Evolutionary conservation across 2,888 invertebrate genomes (phyloP), one percentile per base, ranked within the genome.

Genomic region (Oeneis ivallda): DNA sequence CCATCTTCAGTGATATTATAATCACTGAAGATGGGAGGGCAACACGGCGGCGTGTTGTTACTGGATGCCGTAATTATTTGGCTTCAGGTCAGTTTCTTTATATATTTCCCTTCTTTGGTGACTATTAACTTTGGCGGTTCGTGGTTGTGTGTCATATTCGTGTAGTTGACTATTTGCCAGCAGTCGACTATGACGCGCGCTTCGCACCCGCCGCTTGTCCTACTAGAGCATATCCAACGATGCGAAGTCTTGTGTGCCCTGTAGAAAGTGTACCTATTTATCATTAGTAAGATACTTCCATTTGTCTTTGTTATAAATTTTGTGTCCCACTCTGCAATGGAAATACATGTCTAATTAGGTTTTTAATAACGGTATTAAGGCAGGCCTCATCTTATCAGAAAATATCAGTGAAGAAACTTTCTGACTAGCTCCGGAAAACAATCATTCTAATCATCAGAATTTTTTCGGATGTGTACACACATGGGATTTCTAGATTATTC

Each of bases 61-160:
- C n/a, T n/a, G 37, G 9, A 37, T 11, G 5, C 41, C 13, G 13
- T 13, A 11, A 41, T 41, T 41, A 4, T 47, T 8, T 47, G 17
- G 15, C 15, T 37, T 47, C 47, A 47, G 9, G 47, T 17, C 17
- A 47, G 17, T 17, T 47, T 47, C 17, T 32, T 37, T 6, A 58
- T 26, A 37, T 26, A 58, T 45, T 37, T 45, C 10, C 57, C 43
- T 17, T 37, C 37, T 58, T 45, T 58, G n/a, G 11, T 58, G 7
- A 26, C 45, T 11, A 45, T 13, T n/a, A 43, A 32, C 15, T 43
- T 45, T 3, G 54, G 54, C 54, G 54, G 54, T 17, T 17, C 15
- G 17, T 54, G 54, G 15, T 39, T 39, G 9, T 54, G 54, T 10
- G 11, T 15, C 37, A 54, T 34, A 15, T 54, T 15, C 5, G 34